Conservation (phyloP, 30 jellyfish, hydroid and myxozoan species). For the Cassiopea xamachana region DNA sequence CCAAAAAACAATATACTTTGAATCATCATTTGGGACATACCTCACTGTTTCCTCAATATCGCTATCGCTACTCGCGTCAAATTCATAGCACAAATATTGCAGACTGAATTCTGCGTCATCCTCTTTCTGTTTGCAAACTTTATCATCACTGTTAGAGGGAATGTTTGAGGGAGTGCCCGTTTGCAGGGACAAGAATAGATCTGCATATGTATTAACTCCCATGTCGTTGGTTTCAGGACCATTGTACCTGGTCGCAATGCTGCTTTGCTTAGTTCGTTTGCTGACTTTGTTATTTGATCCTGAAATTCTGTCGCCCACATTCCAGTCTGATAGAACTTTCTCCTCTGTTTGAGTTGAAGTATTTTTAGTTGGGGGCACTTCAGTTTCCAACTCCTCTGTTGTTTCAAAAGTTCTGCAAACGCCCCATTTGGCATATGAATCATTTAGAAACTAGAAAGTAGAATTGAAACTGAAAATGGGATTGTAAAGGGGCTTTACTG, state of each 20-base stretch:
- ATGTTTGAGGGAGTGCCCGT: background rate
- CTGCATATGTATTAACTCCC: constrained; percentile 2
- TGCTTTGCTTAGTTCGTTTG: background rate
- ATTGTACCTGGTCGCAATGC: constrained; percentile 15
- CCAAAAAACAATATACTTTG: constrained; percentile 54
- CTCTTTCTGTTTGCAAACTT: background rate
- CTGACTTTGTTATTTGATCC: constrained; percentile 4
- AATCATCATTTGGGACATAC: constrained; percentile 17
- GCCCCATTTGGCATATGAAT: constrained; percentile 20
- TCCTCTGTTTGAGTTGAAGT: constrained; percentile 39
- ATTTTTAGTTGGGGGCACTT: constrained; percentile 16
- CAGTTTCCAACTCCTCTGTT: background rate
- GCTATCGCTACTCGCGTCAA: constrained; percentile 19
- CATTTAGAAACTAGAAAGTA: constrained; percentile 22
- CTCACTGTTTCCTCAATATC: constrained; percentile 8
- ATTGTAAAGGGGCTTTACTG: background rate
- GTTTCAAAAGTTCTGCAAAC: background rate
- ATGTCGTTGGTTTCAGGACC: constrained; percentile 8
- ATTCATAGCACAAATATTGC: background rate
- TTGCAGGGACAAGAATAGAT: background rate
- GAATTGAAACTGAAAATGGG: background rate
- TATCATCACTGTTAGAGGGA: constrained; percentile 30
- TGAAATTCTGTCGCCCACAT: constrained; percentile 1
- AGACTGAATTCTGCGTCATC: constrained; percentile 17
- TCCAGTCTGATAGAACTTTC: background rate